Evolutionary conservation across 1,140 invertebrate species (phyloP).

Genomic region (Magallana ariakensis): DNA sequence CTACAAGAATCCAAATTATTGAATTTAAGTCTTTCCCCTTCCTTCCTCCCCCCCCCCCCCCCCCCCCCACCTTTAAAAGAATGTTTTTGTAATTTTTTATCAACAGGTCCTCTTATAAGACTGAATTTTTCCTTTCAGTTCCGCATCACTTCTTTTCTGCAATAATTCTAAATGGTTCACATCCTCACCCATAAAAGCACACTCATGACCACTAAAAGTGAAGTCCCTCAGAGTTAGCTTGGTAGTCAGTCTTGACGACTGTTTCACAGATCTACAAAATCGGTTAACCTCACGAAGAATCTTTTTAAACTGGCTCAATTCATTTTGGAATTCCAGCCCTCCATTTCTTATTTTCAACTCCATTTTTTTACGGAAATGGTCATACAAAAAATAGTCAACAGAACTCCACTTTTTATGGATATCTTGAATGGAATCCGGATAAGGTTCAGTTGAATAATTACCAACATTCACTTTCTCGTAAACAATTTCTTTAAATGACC

Average conservation of each 20-base stretch:
- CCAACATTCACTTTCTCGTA: constrained; percentile 64
- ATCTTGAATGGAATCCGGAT: constrained; percentile 26
- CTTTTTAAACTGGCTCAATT: constrained; percentile 65
- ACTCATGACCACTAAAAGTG: constrained; percentile 62
- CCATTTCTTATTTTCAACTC: constrained; percentile 45
- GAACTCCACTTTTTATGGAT: constrained; percentile 66
- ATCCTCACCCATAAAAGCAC: constrained; percentile 54
- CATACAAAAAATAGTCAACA: constrained; percentile 72
- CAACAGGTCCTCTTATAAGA: constrained; percentile 6
- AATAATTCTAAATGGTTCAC: constrained; percentile 15
- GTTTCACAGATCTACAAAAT: constrained; percentile 62
- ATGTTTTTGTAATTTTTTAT: too few species aligned
- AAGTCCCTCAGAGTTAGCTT: constrained; percentile 57
- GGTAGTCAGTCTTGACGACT: background rate
- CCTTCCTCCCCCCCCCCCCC: too few species aligned
- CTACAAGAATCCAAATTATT: too few species aligned
- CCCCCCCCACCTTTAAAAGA: too few species aligned
- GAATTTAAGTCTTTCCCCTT: too few species aligned
- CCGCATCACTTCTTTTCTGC: constrained; percentile 24
- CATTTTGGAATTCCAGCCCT: constrained; percentile 65
- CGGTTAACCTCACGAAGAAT: constrained; percentile 59
- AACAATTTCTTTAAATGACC: constrained; percentile 77
- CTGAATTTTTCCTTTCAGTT: background rate
- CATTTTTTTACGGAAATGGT: constrained; percentile 74
- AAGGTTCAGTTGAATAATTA: constrained; percentile 53